Evolutionary conservation across 2,797 vertebrate genomes (phyloP).

Genomic region (Prunella strophiata): DNA sequence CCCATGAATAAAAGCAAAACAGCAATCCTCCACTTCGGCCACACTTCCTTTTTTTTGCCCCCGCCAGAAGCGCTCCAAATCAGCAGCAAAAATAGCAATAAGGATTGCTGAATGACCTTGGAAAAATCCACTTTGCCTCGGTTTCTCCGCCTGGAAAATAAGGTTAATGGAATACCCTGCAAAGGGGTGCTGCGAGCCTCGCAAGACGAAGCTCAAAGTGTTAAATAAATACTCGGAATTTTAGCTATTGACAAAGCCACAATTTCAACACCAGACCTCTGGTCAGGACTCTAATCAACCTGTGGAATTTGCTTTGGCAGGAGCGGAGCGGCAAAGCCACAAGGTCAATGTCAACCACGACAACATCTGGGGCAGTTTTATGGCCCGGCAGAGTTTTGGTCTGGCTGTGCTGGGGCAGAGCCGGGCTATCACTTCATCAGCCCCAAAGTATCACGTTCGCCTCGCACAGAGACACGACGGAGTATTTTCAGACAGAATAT

Average conservation of each 20-base stretch:
- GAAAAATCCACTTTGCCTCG: background rate
- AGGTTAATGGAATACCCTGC: background rate
- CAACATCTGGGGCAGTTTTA: background rate
- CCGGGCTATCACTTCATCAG: background rate
- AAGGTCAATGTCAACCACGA: conserved; percentile 48
- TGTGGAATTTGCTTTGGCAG: conserved; percentile 40
- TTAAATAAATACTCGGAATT: background rate
- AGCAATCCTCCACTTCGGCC: background rate
- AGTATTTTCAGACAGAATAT: background rate
- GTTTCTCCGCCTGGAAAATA: background rate
- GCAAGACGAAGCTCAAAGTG: background rate
- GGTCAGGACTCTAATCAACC: background rate
- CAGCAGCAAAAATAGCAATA: conserved; percentile 14
- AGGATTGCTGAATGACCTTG: background rate
- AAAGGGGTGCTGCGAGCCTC: background rate
- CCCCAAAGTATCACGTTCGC: background rate
- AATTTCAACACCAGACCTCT: conserved; percentile 8
- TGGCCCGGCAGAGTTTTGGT: background rate
- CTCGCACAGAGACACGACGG: background rate
- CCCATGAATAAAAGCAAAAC: background rate
- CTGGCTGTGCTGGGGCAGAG: background rate
- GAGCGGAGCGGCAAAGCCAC: background rate
- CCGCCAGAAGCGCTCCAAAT: background rate
- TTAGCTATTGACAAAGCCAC: background rate
- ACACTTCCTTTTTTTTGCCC: background rate